Evolutionary conservation across 2,888 invertebrate species (phyloP).

Genomic region (Harmothoe impar): DNA sequence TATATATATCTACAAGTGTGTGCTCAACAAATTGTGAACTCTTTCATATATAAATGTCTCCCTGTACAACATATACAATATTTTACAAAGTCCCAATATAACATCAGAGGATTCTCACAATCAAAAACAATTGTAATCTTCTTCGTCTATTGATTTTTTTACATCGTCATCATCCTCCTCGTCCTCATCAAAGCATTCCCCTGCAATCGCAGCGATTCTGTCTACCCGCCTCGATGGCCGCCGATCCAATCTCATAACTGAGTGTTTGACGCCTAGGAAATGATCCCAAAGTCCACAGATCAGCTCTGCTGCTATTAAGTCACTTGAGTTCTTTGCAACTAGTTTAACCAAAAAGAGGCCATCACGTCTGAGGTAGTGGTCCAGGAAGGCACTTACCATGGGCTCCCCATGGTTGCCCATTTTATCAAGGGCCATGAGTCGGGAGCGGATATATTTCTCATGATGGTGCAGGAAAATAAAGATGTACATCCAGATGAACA

Average conservation of each 20-base stretch:
- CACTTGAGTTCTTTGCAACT: conserved; percentile 66
- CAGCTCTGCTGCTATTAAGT: conserved; percentile 66
- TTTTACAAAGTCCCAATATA: no score
- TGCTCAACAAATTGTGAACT: no score
- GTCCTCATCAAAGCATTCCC: conserved; percentile 53
- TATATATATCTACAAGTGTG: no score
- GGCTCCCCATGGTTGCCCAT: conserved; percentile 28
- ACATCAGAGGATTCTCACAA: neutral
- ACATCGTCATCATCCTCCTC: neutral
- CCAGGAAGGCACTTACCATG: conserved; percentile 61
- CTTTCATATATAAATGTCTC: no score
- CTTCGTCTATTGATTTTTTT: neutral
- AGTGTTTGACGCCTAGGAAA: conserved; percentile 48
- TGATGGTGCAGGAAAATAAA: conserved; percentile 58
- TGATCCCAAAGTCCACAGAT: conserved; percentile 66
- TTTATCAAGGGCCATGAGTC: conserved; percentile 58
- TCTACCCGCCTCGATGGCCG: conserved; percentile 32
- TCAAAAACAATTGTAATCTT: neutral
- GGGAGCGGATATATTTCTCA: conserved; percentile 44
- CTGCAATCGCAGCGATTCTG: conserved; percentile 41
- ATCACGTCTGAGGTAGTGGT: conserved; percentile 64
- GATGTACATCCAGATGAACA: conserved; percentile 82
- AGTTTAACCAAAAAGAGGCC: conserved; percentile 65
- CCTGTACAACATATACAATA: no score
- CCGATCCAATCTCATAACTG: conserved; percentile 22